Base-by-base conservation (phyloP, 2,888 invertebrate genomes). In the Lepeophtheirus nordmannii region DNA sequence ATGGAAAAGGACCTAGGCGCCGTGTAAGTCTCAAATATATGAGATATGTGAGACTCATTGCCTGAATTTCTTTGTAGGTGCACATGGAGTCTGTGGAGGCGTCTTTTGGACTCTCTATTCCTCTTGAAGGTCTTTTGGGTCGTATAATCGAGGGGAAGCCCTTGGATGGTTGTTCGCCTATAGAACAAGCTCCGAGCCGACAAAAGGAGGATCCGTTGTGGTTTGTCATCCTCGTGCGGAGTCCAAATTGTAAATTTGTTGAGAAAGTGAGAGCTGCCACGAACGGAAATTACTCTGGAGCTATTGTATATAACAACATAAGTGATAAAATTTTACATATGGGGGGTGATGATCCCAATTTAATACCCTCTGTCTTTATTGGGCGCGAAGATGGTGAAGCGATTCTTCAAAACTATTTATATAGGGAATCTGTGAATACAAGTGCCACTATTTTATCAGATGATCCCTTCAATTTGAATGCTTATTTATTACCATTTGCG, bases 261-360 rank as follows among this genome's bases (percentile, higher is more conserved):
- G 77, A 79, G 58, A 94, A 94, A 80, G 83, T 93, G 65, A 82
- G 86, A 38, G 83, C 84, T 76, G 93, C 91, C 38, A 89, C 93
- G 76, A 77, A 76, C 65, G 85, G 86, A 38, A 83, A 84, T 67
- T 96, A 81, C 76, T 80, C 83, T 77, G 89, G 87, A 70, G 90
- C 84, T 68, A 88, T 96, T 72, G 84, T 96, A 41, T 88, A 88
- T 75, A 92, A 93, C 78, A 82, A 10, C 23, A 37, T n/a, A 10
- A 41, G 38, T 22, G 30, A 14, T 23, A 65, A 64, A 78, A 1
- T 77, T 85, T 86, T 87, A 74, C 83, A 84, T 71, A 90, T 90
- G 89, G 85, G 85, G 1, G 86, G 87, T 8, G 7, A 2, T 5
- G 82, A 83, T 70, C 7, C 30, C 7, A 81, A 87, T 75, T 72